phyloP scores from a whole-genome alignment of 35 echinoderm and acorn worm genomes.

The Strongylocentrotus purpuratus region DNA sequence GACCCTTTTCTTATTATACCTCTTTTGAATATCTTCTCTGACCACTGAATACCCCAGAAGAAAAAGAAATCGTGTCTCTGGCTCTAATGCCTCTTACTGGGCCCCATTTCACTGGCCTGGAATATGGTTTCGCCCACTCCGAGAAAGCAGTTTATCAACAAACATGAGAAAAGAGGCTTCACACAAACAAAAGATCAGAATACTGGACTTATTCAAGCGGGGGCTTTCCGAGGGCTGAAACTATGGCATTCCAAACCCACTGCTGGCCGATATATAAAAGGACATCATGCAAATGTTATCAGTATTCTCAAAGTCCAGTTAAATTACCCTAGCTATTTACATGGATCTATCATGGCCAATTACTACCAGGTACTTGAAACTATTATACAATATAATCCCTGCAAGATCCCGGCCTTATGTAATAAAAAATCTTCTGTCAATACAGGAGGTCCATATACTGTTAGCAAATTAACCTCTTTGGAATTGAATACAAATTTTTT shows the following conservation, averaged over 20 bases:
- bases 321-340: background rate
- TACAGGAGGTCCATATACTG: too few relatives aligned
- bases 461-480: too few relatives aligned
- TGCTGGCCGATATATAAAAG: background rate
- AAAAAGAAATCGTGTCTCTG: background rate
- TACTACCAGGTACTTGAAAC: background rate
- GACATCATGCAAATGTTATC: background rate
- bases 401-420: background rate
- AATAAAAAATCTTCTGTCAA: background rate
- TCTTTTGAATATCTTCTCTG: too few relatives aligned
- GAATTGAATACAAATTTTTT: too few relatives aligned
- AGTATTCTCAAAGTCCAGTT: background rate
- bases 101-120: background rate
- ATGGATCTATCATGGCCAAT: background rate
- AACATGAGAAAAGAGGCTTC: background rate
- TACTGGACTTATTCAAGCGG: background rate
- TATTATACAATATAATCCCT: background rate
- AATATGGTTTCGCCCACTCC: background rate
- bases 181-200: background rate
- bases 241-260: background rate
- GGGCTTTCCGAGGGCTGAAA: background rate
- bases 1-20: too few relatives aligned
- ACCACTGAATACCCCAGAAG: background rate
- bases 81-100: background rate
- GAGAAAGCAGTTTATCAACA: background rate